Evolutionary conservation across 2,113 vertebrate species (phyloP), one percentile per base, ranked within the genome.

Genomic region (Pachycephala philippinensis): DNA sequence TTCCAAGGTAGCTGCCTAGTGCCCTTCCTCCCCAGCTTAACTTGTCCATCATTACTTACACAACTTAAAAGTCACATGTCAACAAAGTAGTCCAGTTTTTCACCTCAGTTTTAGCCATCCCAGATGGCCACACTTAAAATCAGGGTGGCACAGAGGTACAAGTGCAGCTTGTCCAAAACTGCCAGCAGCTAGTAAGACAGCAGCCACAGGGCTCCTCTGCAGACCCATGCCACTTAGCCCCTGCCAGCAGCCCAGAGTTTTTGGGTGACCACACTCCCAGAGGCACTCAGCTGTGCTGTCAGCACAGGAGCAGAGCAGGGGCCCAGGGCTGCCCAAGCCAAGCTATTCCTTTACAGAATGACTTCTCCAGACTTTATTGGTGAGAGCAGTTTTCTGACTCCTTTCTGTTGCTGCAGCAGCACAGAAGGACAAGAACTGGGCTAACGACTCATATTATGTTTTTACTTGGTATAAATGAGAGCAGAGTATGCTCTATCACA

Each of bases 291-390:
- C 42, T 80, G 5, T 61, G 60, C 69, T 78, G 40, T 33, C 53
- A 91, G 49, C n/a, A 72, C 0, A 37, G 40, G 8, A 89, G 53
- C 8, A 63, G 39, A 80, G 61, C 47, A 87, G 42, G 19, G 47
- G 22, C 44, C 52, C 14, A 3, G 20, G 60, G 35, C 17, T 85
- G 56, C 15, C 42, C 53, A 60, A 54, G 35, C 20, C 49, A 84
- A 40, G 40, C 13, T 39, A n/a, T 8, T 63, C 56, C 42, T 84
- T 70, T 59, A 30, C n/a, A 47, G 54, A 80, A 69, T 61, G 11
- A 30, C 35, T 60, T 69, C 64, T 76, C 64, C 88, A 52, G 1
- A 2, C 13, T 69, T 40, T 23, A 37, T 53, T 0, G 0, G 18
- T 53, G 42, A 84, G 35, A 6, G 2, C 39, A 72, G 21, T 39